These are phyloP conservation scores for Dendrocincla fuliginosa DNA, from an alignment of 2,797 vertebrate species.

Conservation along the genomic window DNA sequence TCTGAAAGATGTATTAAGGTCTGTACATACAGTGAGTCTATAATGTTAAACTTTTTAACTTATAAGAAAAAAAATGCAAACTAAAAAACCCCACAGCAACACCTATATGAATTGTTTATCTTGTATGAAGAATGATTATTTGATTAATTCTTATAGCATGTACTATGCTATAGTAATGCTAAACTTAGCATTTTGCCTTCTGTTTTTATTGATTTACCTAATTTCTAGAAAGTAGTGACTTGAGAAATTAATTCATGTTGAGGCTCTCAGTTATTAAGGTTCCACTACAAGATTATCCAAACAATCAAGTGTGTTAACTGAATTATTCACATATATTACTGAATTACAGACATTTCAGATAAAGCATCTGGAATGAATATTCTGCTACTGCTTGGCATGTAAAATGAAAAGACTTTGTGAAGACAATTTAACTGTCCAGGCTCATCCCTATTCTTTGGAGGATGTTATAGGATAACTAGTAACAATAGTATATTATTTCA, in stretches of 20 bases:
- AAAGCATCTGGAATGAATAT: not conserved
- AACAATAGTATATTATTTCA: not conserved
- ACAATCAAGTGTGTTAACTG: not conserved
- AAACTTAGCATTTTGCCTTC: not conserved
- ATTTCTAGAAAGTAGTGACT: not conserved
- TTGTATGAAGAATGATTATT: not conserved
- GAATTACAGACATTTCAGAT: not conserved
- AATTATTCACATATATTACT: not conserved
- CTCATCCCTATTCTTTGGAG: not conserved
- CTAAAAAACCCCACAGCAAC: not conserved
- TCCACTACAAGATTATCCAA: not conserved
- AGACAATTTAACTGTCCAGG: not conserved
- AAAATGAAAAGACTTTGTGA: not conserved
- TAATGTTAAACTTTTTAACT: not conserved
- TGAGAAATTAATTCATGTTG: not conserved
- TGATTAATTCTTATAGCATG: not conserved
- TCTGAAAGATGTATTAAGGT: not conserved
- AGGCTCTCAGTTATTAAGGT: not conserved
- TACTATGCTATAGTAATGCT: not conserved
- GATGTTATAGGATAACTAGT: not conserved
- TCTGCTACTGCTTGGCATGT: not conserved
- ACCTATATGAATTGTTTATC: not conserved
- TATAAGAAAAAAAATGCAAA: not conserved
- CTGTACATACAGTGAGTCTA: not conserved
- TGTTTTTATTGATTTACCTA: not conserved